Evolutionary conservation across 2,113 vertebrate species (phyloP), one percentile per base, ranked within the genome.

Genomic region (Morone chrysops): DNA sequence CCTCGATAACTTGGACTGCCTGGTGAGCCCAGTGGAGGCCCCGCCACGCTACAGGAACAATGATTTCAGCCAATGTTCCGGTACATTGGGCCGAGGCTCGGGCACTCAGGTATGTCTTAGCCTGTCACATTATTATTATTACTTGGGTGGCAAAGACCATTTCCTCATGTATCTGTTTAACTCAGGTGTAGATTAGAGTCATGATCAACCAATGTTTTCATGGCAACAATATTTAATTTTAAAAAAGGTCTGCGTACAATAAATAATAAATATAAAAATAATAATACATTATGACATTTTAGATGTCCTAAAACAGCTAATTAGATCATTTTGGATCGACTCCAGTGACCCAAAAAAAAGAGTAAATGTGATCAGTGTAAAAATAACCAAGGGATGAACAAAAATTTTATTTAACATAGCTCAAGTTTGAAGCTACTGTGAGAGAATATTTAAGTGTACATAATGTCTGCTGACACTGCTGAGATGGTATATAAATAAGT

Each of bases 1-100:
- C 91, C 95, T 99, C 78, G 98, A 99, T 92, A 97, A 96, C 92
- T 94, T 99, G 85, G 98, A 99, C 92, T 99, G 97, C 69, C 95
- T 99, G 1, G 97, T 98, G 88, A 97, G 97, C 86, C 95, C 96
- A 13, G 82, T 96, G 89, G 96, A 97, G 82, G 96, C 95, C n/a
- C 96, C 96, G 71, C 97, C 96, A 83, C 95, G 94, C 0, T 95
- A 96, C 92, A 97, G 97, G 96, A 97, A 97, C 82, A 96, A 95
- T 77, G 97, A 98, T 92, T 98, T 97, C 93, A 97, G 96, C 88
- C 97, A 96, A 65, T 94, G 96, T 92, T 95, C 96, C 0, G 95
- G 96, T 89, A 98, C 94, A 1, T 82, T 96, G 77, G 94, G 95
- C 81, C 93, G 95, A 87, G 86, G 83, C 87, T 85, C 75, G 1